These are phyloP conservation scores for Hesperophylax magnus DNA, from an alignment of 1,140 invertebrate species.

Conservation along the genomic window DNA sequence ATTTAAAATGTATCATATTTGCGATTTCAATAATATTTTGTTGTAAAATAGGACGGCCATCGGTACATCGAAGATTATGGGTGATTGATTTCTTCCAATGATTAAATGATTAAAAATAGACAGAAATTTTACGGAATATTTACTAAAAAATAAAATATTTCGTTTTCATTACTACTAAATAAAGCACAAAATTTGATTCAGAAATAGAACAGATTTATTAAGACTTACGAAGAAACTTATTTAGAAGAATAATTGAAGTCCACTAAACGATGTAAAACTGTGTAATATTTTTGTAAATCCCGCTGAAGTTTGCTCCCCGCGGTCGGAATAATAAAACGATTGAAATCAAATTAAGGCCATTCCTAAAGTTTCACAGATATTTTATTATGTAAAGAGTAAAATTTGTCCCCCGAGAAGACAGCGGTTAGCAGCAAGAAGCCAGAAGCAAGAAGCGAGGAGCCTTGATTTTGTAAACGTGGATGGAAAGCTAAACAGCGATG, in stretches of 20 bases:
- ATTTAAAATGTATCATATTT: no score
- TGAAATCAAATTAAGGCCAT: slow-evolving; percentile 11
- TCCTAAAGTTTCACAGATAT: neutral
- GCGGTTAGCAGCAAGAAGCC: neutral
- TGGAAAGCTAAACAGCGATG: neutral
- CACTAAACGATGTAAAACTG: neutral
- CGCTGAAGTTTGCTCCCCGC: neutral
- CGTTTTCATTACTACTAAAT: no score
- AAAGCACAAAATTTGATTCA: no score
- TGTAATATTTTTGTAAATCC: neutral
- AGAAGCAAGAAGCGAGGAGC: neutral
- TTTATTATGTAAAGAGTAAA: neutral
- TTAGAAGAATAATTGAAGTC: neutral
- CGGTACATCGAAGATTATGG: no score
- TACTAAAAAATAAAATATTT: no score
- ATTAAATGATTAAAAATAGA: no score
- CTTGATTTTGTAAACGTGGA: neutral
- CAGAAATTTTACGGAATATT: no score
- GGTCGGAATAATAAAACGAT: neutral
- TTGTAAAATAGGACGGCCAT: no score
- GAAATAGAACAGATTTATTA: no score
- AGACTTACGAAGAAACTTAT: no score
- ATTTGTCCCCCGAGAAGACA: neutral
- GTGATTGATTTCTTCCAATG: no score
- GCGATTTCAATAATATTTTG: no score